A percentile compares a stretch with the other conserved stretches of the same genome.
phyloP scores from a whole-genome alignment of 2,888 invertebrate genomes.

The Heliconius ethilla region DNA sequence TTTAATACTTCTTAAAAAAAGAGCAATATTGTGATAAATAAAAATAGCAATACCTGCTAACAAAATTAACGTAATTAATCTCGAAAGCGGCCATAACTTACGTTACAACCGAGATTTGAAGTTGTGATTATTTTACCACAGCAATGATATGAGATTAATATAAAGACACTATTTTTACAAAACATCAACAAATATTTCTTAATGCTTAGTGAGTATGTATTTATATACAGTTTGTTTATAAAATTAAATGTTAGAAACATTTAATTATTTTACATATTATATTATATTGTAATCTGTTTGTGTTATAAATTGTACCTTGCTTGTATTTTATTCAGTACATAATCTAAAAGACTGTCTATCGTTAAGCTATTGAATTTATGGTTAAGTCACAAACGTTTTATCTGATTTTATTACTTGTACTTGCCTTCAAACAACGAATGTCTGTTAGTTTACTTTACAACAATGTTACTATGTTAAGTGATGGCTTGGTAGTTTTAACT shows the following conservation, averaged over 20 bases:
- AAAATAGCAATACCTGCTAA: conserved; percentile 24
- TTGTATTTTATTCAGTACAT: conserved; percentile 61
- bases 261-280: conserved; percentile 29
- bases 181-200: conserved; percentile 29
- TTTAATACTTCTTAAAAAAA: conserved; percentile 17
- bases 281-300: conserved; percentile 42
- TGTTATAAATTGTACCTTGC: conserved; percentile 54
- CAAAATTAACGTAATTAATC: conserved; percentile 20
- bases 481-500: conserved; percentile 37
- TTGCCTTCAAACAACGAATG: conserved; percentile 73
- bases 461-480: conserved; percentile 38
- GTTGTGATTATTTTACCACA: conserved; percentile 28
- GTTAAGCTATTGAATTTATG: conserved; percentile 77
- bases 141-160: conserved; percentile 20
- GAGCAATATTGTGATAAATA: conserved; percentile 31
- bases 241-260: conserved; percentile 40
- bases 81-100: conserved; percentile 26
- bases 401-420: conserved; percentile 69
- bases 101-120: conserved; percentile 26
- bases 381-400: conserved; percentile 79
- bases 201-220: conserved; percentile 26
- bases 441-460: conserved; percentile 59
- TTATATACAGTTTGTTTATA: conserved; percentile 33
- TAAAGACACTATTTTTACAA: conserved; percentile 25
- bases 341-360: conserved; percentile 81